phyloP scores from a whole-genome alignment of 2,888 invertebrate species.

The Sinelater perroti region DNA sequence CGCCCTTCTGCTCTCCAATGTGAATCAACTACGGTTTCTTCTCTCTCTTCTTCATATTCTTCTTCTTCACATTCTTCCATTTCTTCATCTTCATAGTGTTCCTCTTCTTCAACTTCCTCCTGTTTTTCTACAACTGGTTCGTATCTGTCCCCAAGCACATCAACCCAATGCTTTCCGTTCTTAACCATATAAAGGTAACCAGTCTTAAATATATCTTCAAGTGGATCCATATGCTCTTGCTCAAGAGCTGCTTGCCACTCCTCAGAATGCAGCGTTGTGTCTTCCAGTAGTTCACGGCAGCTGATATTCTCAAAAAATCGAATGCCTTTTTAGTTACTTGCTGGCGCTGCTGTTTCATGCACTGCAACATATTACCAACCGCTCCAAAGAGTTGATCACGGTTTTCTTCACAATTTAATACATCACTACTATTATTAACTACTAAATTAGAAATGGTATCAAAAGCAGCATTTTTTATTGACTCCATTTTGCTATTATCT shows the following conservation, averaged over 20 bases:
- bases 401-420: no score
- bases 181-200: conserved; percentile 7
- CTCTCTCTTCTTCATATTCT: neutral
- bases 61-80: conserved; percentile 1
- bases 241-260: neutral
- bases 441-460: conserved; percentile 49
- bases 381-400: no score
- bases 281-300: conserved; percentile 5
- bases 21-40: neutral
- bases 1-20: neutral
- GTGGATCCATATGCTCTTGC: neutral
- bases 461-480: conserved; percentile 52
- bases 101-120: neutral
- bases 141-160: conserved; percentile 15
- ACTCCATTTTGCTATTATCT: conserved; percentile 27
- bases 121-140: conserved; percentile 1
- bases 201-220: conserved; percentile 13
- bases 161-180: conserved; percentile 8
- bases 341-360: no score
- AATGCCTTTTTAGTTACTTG: no score
- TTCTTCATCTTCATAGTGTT: conserved; percentile 9
- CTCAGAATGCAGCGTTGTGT: neutral
- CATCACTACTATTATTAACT: conserved; percentile 35
- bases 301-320: conserved; percentile 39
- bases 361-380: no score